A percentile compares a stretch with the other conserved stretches of the same genome.
Conservation (phyloP, 1,140 invertebrate genomes). For the Drosophila trapezifrons region DNA sequence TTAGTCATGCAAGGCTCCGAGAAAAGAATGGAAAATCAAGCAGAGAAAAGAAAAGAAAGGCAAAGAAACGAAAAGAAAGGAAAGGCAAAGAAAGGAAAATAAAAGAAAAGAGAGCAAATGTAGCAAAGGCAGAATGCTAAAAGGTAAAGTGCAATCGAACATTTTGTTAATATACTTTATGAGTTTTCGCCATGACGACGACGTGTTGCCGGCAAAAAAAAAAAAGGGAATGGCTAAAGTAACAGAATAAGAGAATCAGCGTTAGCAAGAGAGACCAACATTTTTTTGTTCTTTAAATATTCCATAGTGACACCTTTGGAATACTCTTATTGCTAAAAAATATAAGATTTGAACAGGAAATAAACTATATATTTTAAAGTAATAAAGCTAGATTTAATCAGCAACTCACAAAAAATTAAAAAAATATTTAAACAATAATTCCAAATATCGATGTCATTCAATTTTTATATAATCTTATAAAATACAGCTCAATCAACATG, state of each 20-base stretch:
- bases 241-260: constrained; percentile 12
- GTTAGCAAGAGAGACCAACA: not conserved
- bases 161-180: constrained; percentile 79
- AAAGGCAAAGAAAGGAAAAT: constrained; percentile 8
- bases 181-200: constrained; percentile 60
- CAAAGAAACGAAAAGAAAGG: not conserved
- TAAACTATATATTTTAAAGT: too few relatives aligned
- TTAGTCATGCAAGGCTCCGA: constrained; percentile 59
- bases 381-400: too few relatives aligned
- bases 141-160: constrained; percentile 77
- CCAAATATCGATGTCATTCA: too few relatives aligned
- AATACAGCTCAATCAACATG: not conserved
- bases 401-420: too few relatives aligned
- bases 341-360: not conserved
- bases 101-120: constrained; percentile 19
- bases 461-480: not conserved
- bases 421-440: too few relatives aligned
- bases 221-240: constrained; percentile 16
- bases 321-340: not conserved
- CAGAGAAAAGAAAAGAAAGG: constrained; percentile 4
- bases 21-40: constrained; percentile 22
- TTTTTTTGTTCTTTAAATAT: not conserved
- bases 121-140: constrained; percentile 39
- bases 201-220: constrained; percentile 56
- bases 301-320: not conserved